Base-by-base conservation (phyloP, 2,888 invertebrate species). In the Ligdia adustata region DNA sequence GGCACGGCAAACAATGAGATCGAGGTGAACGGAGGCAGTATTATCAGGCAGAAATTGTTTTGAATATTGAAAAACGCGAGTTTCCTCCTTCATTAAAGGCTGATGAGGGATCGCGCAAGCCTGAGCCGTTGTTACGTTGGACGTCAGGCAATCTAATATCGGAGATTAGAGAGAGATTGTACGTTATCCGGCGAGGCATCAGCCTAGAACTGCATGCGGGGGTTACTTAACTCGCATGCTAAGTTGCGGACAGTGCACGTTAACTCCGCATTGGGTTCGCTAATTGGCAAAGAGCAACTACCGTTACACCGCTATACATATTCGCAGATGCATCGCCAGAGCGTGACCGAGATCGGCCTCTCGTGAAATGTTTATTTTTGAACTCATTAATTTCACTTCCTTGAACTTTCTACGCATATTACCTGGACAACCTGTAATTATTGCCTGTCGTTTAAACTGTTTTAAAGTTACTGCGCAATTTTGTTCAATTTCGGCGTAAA, bases 331-430 rank as follows among this genome's bases (percentile, higher is more conserved):
- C 60, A 61, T 50, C 56, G 57, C 44, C 56, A 47, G 53, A 55
- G 58, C 66, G 61, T 69, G 69, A 66, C 71, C 66, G 69, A 66
- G 49, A 63, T 68, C 53, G 50, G 60, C 48, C 41, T 37, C 49
- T 42, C 49, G 44, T 59, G 38, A 54, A 66, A 62, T 68, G 63
- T 66, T 71, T 68, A 64, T 69, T 69, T 70, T 68, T 62, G 60
- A 60, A 59, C 42, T 58, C 60, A 67, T 70, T 68, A 59, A 56
- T 51, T 29, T 52, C 24, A 54, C 55, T 61, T 62, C 50, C 54
- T 62, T 60, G 34, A 57, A 69, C 66, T 71, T 71, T 67, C 67
- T 66, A 57, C 62, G 34, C 43, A 42, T 45, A 44, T 47, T 54
- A 45, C 45, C 42, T 45, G 26, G 43, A 48, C 38, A 43, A 39